These are phyloP conservation scores for Encarsia formosa DNA, from an alignment of 2,888 invertebrate species.

Conservation along the genomic window DNA sequence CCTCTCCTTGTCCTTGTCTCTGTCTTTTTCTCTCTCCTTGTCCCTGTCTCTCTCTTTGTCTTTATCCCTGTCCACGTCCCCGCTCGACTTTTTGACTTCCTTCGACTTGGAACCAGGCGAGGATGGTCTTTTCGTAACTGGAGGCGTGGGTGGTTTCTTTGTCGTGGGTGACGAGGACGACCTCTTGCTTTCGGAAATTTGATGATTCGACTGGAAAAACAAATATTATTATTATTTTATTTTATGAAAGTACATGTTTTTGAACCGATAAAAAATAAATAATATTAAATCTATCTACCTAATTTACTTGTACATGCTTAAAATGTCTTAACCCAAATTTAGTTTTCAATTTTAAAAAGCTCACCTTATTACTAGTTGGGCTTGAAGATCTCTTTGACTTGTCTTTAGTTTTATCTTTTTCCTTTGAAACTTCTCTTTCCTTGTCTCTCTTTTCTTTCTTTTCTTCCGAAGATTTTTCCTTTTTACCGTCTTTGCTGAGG, in stretches of 20 bases:
- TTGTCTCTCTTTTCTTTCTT: conserved; percentile 55
- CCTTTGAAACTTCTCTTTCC: conserved; percentile 53
- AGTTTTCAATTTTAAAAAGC: too few relatives aligned
- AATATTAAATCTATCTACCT: too few relatives aligned
- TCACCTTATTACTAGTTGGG: conserved; percentile 44
- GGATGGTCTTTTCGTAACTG: conserved; percentile 33
- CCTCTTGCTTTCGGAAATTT: conserved; percentile 42
- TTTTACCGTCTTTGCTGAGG: conserved; percentile 56
- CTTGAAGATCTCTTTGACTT: conserved; percentile 54
- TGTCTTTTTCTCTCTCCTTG: conserved; percentile 36
- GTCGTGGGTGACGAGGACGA: conserved; percentile 42
- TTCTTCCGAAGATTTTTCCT: conserved; percentile 50
- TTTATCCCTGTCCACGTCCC: conserved; percentile 30
- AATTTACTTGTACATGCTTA: too few relatives aligned
- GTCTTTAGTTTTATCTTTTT: conserved; percentile 55
- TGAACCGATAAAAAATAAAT: neutral
- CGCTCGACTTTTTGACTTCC: conserved; percentile 44
- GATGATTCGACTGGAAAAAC: conserved; percentile 35
- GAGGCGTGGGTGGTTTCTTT: conserved; percentile 44
- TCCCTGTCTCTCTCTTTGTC: conserved; percentile 40
- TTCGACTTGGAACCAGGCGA: conserved; percentile 42
- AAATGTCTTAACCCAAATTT: too few relatives aligned
- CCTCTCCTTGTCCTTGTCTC: conserved; percentile 50
- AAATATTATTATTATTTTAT: conserved; percentile 7
- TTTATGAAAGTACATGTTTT: neutral